Percentiles rank a stretch among this genome's conserved stretches.
phyloP scores from a whole-genome alignment of 2,888 invertebrate species.

The Amblyjoppa fuscipennis region DNA sequence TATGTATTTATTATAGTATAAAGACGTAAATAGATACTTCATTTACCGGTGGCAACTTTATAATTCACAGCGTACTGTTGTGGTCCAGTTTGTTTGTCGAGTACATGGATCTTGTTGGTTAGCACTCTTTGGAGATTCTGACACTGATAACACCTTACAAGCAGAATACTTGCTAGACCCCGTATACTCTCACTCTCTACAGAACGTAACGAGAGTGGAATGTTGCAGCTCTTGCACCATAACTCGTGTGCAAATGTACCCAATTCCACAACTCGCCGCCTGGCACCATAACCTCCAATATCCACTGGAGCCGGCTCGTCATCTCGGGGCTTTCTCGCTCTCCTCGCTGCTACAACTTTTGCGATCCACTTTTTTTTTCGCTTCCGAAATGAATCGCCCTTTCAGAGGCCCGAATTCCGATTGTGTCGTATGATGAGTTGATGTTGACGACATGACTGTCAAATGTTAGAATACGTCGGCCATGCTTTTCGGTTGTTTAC shows the following conservation, averaged over 20 bases:
- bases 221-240: conserved; percentile 47
- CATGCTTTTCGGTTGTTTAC: too few species aligned
- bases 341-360: too few species aligned
- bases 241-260: conserved; percentile 39
- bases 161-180: conserved; percentile 27
- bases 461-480: too few species aligned
- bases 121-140: too few species aligned
- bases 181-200: conserved; percentile 15
- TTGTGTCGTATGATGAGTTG: too few species aligned
- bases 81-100: background rate
- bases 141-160: conserved; percentile 34
- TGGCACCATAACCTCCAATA: background rate
- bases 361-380: too few species aligned
- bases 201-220: conserved; percentile 38
- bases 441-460: too few species aligned
- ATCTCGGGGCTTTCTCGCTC: too few species aligned
- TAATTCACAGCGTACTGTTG: background rate
- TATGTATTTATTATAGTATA: background rate
- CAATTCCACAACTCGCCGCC: conserved; percentile 45
- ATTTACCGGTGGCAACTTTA: background rate
- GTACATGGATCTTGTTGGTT: conserved; percentile 9
- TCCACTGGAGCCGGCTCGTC: too few species aligned
- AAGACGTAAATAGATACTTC: background rate
- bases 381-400: too few species aligned
- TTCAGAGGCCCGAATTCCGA: too few species aligned